phyloP scores from a whole-genome alignment of 2,113 vertebrate genomes.

The Euleptes europaea region DNA sequence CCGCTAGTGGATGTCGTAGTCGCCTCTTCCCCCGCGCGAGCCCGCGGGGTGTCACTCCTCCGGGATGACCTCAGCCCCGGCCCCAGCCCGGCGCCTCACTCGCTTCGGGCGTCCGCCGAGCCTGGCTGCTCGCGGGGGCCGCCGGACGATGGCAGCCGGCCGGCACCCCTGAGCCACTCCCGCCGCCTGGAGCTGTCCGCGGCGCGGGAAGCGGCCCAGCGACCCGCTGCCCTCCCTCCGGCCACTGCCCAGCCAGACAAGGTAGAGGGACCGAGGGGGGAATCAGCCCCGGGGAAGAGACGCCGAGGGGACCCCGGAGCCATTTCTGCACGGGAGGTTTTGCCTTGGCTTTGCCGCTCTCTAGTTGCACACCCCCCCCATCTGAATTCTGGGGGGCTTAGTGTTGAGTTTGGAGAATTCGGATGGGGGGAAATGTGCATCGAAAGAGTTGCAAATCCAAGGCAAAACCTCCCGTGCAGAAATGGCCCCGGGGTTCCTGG shows the following conservation, averaged over 20 bases:
- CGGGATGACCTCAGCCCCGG: conserved; percentile 30
- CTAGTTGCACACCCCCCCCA: no score
- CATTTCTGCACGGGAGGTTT: no score
- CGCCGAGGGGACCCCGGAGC: no score
- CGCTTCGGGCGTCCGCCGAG: conserved; percentile 5
- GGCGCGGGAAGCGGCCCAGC: background rate
- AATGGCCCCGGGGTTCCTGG: background rate
- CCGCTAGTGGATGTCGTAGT: conserved; percentile 10
- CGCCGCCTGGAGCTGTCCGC: background rate
- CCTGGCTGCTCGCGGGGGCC: background rate
- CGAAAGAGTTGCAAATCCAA: no score
- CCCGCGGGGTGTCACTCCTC: conserved; percentile 30
- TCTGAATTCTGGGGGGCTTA: no score
- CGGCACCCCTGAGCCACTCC: conserved; percentile 8
- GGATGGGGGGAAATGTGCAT: no score
- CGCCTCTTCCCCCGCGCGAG: conserved; percentile 19
- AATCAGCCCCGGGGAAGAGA: background rate
- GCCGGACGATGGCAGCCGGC: background rate
- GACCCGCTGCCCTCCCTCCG: background rate
- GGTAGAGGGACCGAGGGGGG: no score
- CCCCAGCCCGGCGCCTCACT: background rate
- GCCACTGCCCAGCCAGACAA: background rate
- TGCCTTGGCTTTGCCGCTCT: no score
- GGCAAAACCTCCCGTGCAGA: no score
- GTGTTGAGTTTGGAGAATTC: no score